Base-by-base conservation (phyloP, 1,140 invertebrate genomes). In the Drosophila kepulauana region DNA sequence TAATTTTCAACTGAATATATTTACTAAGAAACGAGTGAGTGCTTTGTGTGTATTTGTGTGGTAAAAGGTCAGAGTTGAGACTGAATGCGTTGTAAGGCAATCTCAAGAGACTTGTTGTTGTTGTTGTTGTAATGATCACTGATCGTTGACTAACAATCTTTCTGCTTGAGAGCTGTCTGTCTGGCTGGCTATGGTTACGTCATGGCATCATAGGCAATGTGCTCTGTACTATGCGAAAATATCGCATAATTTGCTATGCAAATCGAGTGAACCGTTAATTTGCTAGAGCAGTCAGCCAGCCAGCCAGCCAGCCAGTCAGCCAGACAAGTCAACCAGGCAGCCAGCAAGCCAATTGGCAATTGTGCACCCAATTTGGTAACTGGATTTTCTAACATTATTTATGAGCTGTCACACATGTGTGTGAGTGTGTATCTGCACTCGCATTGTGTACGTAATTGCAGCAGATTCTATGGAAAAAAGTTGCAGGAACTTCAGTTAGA, bases 191-290 rank as follows among this genome's bases (percentile, higher is more conserved):
- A 10, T 89, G 58, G 75, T 88, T 81, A 87, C 56, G 54, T 41
- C 54, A 57, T 57, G 3, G 6, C 16, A 11, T 57, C 54, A 59
- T 61, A 67, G 78, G 76, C 20, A 78, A 70, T 64, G 30, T 56
- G 52, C 13, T 35, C 13, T 56, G 52, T 38, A 66, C 46, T 67
- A 54, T 88, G 77, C 84, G 74, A 64, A 89, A 85, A 89, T 89
- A 90, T 89, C 85, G 86, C 85, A 89, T 89, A 90, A 89, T 89
- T 89, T 89, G 78, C 86, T 89, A 89, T 89, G 85, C 85, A 89
- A 89, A 89, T 89, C 64, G 69, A 90, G 86, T 75, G 49, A 72
- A 76, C 85, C 75, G 71, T 81, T 90, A 90, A 89, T 89, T 89
- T 89, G 67, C 84, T 73, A 43, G 43, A 33, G 51, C 67, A 65